A percentile compares a stretch with the other conserved stretches of the same genome.
Conservation (phyloP, 92 coral and sea anemone genomes). For the Anthopleura xanthogrammica region DNA sequence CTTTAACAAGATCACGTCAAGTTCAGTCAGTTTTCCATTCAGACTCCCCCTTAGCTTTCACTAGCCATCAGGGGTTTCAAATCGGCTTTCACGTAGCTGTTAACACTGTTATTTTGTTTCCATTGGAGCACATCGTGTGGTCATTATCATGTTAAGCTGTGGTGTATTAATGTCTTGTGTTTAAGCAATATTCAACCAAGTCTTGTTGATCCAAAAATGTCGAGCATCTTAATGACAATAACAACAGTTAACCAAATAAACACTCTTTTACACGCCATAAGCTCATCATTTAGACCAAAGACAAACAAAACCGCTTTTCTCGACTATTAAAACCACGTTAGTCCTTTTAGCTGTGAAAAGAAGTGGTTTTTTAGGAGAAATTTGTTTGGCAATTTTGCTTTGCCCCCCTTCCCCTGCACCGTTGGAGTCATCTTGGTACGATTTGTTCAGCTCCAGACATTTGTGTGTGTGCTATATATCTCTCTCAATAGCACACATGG, state of each 20-base stretch:
- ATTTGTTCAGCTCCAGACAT: slow-evolving; percentile 8
- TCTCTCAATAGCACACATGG: slow-evolving; percentile 20
- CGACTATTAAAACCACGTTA: slow-evolving; percentile 3
- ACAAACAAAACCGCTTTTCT: slow-evolving; percentile 2
- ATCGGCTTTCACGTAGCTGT: slow-evolving; percentile 24
- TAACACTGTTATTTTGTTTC: slow-evolving; percentile 32
- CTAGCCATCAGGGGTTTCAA: neutral
- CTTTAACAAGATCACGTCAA: neutral
- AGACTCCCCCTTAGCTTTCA: neutral
- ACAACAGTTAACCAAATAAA: slow-evolving; percentile 29
- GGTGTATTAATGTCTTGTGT: slow-evolving; percentile 18
- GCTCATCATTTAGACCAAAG: slow-evolving; percentile 13
- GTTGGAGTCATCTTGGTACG: neutral
- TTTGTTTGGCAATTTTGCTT: neutral
- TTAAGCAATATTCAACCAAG: slow-evolving; percentile 17
- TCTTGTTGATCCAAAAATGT: slow-evolving; percentile 20
- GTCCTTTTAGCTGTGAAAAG: neutral
- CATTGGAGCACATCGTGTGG: slow-evolving; percentile 23
- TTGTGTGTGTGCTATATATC: slow-evolving; percentile 20
- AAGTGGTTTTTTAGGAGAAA: neutral
- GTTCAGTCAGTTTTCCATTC: neutral
- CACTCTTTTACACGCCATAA: slow-evolving; percentile 29
- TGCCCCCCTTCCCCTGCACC: neutral
- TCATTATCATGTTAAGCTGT: slow-evolving; percentile 21
- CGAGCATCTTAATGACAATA: slow-evolving; percentile 33